Conservation (phyloP, 2,797 vertebrate genomes). For the Nyctalus aviator region DNA sequence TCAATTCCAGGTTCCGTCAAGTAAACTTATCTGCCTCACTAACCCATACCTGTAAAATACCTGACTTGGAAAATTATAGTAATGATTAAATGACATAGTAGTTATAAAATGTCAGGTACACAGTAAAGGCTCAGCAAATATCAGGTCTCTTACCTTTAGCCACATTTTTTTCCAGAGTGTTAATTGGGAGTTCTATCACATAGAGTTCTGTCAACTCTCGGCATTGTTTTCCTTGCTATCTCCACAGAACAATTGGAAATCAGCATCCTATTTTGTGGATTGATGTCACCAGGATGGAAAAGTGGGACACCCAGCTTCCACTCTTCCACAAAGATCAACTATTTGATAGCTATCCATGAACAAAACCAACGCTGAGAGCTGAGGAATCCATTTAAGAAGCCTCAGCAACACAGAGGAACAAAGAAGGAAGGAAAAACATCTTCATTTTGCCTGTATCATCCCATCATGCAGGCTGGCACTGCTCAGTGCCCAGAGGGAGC, state of each 20-base stretch:
- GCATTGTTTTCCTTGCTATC: not conserved
- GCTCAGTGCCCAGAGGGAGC: not conserved
- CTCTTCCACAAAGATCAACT: not conserved
- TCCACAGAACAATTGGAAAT: not conserved
- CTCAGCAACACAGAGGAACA: not conserved
- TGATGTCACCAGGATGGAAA: not conserved
- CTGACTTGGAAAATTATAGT: constrained; percentile 30
- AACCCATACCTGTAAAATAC: not conserved
- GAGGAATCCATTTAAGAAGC: not conserved
- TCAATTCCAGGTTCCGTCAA: not conserved
- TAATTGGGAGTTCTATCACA: not conserved
- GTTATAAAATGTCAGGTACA: not conserved
- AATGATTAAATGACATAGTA: not conserved
- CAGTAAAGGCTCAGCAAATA: not conserved
- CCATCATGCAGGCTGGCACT: not conserved
- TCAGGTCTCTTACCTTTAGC: not conserved
- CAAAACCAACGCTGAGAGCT: not conserved
- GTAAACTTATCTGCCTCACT: not conserved
- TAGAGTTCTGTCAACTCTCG: not conserved
- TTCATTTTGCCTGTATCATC: not conserved
- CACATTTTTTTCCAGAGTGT: not conserved
- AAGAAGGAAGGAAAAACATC: not conserved
- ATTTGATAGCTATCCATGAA: not conserved
- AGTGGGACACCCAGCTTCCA: not conserved
- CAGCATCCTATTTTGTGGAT: not conserved